phyloP scores from a whole-genome alignment of 2,888 invertebrate genomes.

The Eupeodes luniger region DNA sequence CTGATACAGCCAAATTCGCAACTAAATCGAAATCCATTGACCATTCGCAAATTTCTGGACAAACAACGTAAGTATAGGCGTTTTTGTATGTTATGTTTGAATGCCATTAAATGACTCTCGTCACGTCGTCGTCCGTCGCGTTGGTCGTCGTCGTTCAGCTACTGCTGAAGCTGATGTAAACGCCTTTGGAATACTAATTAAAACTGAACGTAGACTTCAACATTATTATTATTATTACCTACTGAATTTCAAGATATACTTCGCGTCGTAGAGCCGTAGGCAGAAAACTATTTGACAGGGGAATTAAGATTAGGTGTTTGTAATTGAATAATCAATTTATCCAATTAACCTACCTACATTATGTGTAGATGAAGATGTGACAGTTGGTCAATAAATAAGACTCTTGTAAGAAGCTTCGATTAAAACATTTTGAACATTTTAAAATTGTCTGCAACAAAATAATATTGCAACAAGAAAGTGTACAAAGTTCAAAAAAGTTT shows the following conservation, averaged over 20 bases:
- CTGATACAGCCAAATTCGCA: neutral
- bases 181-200: conserved; percentile 63
- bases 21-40: conserved; percentile 52
- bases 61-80: conserved; percentile 38
- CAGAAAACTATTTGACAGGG: neutral
- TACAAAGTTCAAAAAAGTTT: too few relatives aligned
- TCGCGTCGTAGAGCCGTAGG: neutral
- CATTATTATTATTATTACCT: neutral
- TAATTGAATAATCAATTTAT: too few relatives aligned
- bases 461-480: too few relatives aligned
- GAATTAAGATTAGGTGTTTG: too few relatives aligned
- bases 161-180: conserved; percentile 23
- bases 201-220: conserved; percentile 53
- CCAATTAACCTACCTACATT: too few relatives aligned
- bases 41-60: conserved; percentile 52
- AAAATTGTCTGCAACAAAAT: too few relatives aligned
- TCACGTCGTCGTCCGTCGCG: conserved; percentile 50
- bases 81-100: conserved; percentile 1
- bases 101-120: conserved; percentile 49
- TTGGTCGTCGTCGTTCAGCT: conserved; percentile 3
- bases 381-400: too few relatives aligned
- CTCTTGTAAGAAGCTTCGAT: too few relatives aligned
- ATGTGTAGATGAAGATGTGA: too few relatives aligned
- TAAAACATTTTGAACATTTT: too few relatives aligned
- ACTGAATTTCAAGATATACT: neutral